These are phyloP conservation scores for Goniozus legneri DNA, from an alignment of 1,140 invertebrate genomes.

Conservation along the genomic window DNA sequence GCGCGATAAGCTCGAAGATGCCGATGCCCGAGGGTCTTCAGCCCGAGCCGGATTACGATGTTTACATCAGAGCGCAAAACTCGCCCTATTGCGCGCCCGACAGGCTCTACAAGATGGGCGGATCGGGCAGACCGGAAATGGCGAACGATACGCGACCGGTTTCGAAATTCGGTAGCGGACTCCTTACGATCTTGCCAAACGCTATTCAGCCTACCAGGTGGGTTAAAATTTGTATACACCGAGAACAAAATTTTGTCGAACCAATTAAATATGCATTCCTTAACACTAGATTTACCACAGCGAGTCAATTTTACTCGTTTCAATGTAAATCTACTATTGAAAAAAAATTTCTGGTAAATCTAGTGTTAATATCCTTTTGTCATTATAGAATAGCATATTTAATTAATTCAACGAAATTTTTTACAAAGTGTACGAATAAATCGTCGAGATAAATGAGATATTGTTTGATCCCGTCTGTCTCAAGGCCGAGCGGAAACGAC, in stretches of 20 bases:
- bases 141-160: constrained; percentile 5
- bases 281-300: too few species aligned
- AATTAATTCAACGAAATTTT: not conserved
- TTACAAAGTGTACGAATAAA: too few species aligned
- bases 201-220: constrained; percentile 8
- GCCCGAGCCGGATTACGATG: constrained; percentile 60
- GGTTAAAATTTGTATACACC: not conserved
- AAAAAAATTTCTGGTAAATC: too few species aligned
- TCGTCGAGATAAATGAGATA: too few species aligned
- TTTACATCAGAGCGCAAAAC: constrained; percentile 51
- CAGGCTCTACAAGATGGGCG: constrained; percentile 10
- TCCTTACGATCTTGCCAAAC: constrained; percentile 9
- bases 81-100: constrained; percentile 27
- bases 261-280: too few species aligned
- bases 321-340: too few species aligned
- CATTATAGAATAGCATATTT: not conserved
- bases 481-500: too few species aligned
- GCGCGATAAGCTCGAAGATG: constrained; percentile 53
- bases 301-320: too few species aligned
- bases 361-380: not conserved
- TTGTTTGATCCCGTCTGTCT: too few species aligned
- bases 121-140: not conserved
- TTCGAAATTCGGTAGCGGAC: constrained; percentile 7
- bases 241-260: too few species aligned
- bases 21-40: constrained; percentile 43